These are phyloP conservation scores for Halcyon smyrnensis DNA, from an alignment of 2,797 vertebrate species.

Conservation along the genomic window DNA sequence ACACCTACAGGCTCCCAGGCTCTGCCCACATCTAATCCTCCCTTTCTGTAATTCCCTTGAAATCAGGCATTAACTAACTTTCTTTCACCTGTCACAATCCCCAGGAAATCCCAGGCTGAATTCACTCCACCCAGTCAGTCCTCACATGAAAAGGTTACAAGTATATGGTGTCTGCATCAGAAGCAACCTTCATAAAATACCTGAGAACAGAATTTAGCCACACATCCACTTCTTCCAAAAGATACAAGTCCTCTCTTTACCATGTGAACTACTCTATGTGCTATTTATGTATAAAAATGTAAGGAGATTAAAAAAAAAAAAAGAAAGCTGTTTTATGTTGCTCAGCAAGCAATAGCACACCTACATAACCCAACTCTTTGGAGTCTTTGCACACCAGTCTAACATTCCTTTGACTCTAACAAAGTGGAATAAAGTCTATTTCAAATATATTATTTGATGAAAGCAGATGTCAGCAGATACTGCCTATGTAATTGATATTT, in stretches of 20 bases:
- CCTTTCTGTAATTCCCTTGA: conserved; percentile 54
- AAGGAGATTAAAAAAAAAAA: conserved; percentile 1
- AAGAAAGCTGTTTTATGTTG: not conserved
- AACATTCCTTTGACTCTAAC: conserved; percentile 74
- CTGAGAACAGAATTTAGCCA: not conserved
- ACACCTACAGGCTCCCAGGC: conserved; percentile 20
- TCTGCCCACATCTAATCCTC: conserved; percentile 65
- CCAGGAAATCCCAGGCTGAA: conserved; percentile 32
- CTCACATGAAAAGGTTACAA: not conserved
- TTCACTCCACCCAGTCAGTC: conserved; percentile 48
- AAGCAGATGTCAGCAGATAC: conserved; percentile 86
- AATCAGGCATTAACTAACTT: conserved; percentile 49
- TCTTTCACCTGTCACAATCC: conserved; percentile 58
- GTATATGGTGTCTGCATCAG: not conserved
- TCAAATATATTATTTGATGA: conserved; percentile 87
- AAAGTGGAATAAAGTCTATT: conserved; percentile 85
- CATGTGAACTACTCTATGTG: not conserved
- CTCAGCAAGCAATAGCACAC: conserved; percentile 8
- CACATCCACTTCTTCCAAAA: not conserved
- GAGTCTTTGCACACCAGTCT: conserved; percentile 59
- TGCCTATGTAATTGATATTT: conserved; percentile 90
- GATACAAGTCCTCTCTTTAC: not conserved
- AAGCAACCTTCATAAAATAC: not conserved
- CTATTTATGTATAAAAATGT: conserved; percentile 56
- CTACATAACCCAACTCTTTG: conserved; percentile 55